Conservation (phyloP, 2,113 vertebrate species). For the Orycteropus afer region DNA sequence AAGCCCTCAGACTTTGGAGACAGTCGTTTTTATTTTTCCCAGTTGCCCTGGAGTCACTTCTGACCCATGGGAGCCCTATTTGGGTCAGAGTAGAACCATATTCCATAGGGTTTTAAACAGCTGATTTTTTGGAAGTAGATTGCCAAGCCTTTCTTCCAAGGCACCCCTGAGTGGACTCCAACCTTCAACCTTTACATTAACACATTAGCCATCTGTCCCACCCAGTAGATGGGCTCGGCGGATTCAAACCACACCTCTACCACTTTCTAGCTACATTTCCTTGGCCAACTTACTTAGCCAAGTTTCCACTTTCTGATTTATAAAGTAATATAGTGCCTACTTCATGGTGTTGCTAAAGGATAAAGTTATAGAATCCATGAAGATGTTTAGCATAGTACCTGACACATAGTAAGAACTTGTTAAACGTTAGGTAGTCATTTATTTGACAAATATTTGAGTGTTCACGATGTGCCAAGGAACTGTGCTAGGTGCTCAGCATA, state of each 20-base stretch:
- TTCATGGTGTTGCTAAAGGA: neutral
- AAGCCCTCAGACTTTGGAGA: neutral
- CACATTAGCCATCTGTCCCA: neutral
- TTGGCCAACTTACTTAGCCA: neutral
- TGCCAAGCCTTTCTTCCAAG: neutral
- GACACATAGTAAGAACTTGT: neutral
- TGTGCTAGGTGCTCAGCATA: neutral
- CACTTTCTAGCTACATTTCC: neutral
- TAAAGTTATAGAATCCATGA: neutral
- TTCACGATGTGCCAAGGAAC: neutral
- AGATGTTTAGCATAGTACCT: neutral
- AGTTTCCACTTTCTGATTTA: neutral
- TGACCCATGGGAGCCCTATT: neutral
- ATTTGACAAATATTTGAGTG: neutral
- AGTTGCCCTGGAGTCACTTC: neutral
- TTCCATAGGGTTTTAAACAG: neutral
- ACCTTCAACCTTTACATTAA: neutral
- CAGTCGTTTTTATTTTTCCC: neutral
- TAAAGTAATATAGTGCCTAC: neutral
- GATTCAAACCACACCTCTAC: neutral
- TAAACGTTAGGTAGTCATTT: neutral
- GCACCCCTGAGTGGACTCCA: neutral
- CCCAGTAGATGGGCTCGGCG: neutral
- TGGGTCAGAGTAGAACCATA: neutral
- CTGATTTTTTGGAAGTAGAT: neutral